Conservation (phyloP, 2,113 vertebrate species). For the Pagrus major region DNA sequence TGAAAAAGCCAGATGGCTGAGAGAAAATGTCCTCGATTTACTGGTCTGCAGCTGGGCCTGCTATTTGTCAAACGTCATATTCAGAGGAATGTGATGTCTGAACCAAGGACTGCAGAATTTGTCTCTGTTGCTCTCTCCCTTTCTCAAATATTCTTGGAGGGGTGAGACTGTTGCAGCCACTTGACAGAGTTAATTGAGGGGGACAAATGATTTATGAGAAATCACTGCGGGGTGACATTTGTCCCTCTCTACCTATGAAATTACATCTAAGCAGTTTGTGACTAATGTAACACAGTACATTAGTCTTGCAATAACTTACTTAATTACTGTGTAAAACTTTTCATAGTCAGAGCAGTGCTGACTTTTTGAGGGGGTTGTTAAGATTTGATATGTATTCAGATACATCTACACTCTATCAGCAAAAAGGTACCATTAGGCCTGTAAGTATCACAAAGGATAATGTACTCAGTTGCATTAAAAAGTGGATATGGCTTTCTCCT, state of each 20-base stretch:
- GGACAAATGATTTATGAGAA: conserved; percentile 48
- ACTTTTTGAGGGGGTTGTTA: not conserved
- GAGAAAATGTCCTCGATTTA: not conserved
- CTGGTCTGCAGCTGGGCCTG: not conserved
- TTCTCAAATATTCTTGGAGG: not conserved
- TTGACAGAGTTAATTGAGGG: conserved; percentile 40
- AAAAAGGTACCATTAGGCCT: not conserved
- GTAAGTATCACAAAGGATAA: not conserved
- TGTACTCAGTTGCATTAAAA: not conserved
- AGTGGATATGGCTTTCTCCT: not conserved
- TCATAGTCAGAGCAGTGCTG: not conserved
- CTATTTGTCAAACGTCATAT: conserved; percentile 26
- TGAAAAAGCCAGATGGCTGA: not conserved
- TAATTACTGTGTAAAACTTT: not conserved
- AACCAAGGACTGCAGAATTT: not conserved
- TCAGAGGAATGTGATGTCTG: not conserved
- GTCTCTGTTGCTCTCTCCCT: conserved; percentile 3
- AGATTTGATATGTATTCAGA: not conserved
- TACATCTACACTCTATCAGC: not conserved
- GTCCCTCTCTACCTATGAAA: conserved; percentile 21
- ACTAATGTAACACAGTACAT: conserved; percentile 34
- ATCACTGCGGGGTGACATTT: conserved; percentile 27
- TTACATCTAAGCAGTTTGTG: conserved; percentile 27
- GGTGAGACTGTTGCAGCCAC: conserved; percentile 15
- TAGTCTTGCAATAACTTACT: conserved; percentile 22